Evolutionary conservation across 1,140 invertebrate species (phyloP), one percentile per base, ranked within the genome.

Genomic region (Saccostrea echinata): DNA sequence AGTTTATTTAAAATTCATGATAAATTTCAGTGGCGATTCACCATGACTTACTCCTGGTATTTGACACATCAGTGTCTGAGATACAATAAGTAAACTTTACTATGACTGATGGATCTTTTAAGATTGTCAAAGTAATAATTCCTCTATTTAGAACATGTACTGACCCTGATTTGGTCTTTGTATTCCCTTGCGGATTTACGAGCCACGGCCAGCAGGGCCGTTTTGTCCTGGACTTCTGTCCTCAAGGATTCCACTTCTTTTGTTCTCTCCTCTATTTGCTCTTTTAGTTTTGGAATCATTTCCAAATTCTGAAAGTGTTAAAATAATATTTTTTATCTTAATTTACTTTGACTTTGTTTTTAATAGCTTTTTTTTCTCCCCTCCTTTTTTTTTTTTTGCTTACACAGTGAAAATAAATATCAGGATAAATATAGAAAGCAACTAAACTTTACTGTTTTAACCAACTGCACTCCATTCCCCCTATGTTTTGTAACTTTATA

Each of bases 91-190:
- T 43, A 43, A 43, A 43, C 1, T 43, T 43, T 43, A 43, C 43
- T 43, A 8, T 8, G 43, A 43, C 43, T 43, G 43, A 43, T 43
- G 6, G 43, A 0, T 43, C 6, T 43, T 43, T 43, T 43, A 6
- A 43, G 43, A 9, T 3, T 8, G 43, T 43, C 43, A 43, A 43
- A 3, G 43, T 3, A 43, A 43, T 43, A 43, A 3, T 43, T 43
- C 43, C 43, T 43, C 1, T 43, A 43, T 43, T 43, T 6, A 43
- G 43, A 43, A 43, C 43, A 43, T n/a, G n/a, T n/a, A 88, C 93
- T 68, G 84, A 94, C 93, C 88, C 92, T 89, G 16, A 92, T 85
- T 88, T 90, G 92, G 64, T 93, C 92, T 84, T 92, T 93, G 87
- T 92, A 92, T 57, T 94, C 92, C 8, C 92, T 27, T 0, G 92